These are phyloP conservation scores for Gymnothorax reevesii DNA, from an alignment of 2,797 vertebrate species.

Conservation along the genomic window DNA sequence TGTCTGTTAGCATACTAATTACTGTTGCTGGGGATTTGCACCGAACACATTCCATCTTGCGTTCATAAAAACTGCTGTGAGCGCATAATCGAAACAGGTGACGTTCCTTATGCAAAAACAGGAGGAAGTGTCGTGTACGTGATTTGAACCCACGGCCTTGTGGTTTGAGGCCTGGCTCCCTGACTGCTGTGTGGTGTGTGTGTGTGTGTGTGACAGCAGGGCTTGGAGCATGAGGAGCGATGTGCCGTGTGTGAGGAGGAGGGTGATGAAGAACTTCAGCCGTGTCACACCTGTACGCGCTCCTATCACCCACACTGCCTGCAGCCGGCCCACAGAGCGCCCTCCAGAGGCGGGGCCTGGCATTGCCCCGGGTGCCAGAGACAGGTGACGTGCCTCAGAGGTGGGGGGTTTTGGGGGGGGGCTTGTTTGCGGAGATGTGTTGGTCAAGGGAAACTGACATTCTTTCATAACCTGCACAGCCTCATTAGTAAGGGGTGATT, in stretches of 20 bases:
- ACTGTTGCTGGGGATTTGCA: no score
- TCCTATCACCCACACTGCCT: slow-evolving; percentile 92
- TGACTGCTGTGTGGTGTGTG: background rate
- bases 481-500: background rate
- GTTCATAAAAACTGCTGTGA: background rate
- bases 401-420: no score
- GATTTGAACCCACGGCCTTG: background rate
- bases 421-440: no score
- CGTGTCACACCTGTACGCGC: slow-evolving; percentile 85
- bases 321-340: slow-evolving; percentile 82
- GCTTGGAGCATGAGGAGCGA: slow-evolving; percentile 81
- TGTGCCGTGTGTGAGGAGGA: slow-evolving; percentile 86
- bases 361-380: slow-evolving; percentile 97
- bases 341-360: slow-evolving; percentile 82
- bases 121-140: background rate
- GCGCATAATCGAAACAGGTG: background rate
- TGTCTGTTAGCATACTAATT: no score
- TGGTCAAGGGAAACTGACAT: no score
- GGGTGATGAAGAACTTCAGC: slow-evolving; percentile 75
- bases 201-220: slow-evolving; percentile 67
- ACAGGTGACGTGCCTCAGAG: slow-evolving; percentile 74
- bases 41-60: no score
- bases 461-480: background rate
- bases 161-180: background rate
- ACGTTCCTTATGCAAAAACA: background rate